Conservation (phyloP, 1,140 invertebrate genomes). For the Megathymus violae region DNA sequence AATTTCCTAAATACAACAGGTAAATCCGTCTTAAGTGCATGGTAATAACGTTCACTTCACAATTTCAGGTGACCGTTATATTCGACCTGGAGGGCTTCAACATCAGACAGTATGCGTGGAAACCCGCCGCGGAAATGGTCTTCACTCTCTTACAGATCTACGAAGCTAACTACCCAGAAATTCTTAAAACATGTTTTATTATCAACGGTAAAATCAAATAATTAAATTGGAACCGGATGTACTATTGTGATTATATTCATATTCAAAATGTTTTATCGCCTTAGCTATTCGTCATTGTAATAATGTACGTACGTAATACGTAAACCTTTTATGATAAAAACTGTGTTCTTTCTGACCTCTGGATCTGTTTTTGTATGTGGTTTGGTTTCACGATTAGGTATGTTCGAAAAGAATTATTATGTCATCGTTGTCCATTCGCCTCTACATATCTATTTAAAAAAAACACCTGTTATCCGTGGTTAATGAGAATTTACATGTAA, state of each 20-base stretch:
- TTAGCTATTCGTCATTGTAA: no score
- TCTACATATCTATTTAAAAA: no score
- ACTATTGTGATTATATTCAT: background rate
- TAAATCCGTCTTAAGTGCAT: background rate
- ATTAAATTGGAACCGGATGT: background rate
- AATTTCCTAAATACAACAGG: no score
- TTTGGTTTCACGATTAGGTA: no score
- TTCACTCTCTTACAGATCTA: conserved; percentile 92
- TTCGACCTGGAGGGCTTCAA: conserved; percentile 95
- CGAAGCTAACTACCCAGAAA: conserved; percentile 94
- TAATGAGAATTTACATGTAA: no score
- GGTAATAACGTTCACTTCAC: background rate
- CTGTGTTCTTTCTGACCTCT: background rate
- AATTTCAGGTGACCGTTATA: conserved; percentile 87
- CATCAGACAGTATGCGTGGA: conserved; percentile 92
- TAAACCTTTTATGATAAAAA: no score
- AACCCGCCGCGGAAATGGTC: conserved; percentile 93
- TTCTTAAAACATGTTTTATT: conserved; percentile 93
- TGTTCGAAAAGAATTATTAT: no score
- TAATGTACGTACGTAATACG: no score
- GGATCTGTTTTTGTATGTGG: background rate
- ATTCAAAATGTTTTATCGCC: background rate
- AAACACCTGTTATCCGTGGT: no score
- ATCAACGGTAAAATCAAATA: conserved; percentile 88
- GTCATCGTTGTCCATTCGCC: no score